These are phyloP conservation scores for Montipora cactus DNA, from an alignment of 64 coral and sea anemone species.

Conservation along the genomic window DNA sequence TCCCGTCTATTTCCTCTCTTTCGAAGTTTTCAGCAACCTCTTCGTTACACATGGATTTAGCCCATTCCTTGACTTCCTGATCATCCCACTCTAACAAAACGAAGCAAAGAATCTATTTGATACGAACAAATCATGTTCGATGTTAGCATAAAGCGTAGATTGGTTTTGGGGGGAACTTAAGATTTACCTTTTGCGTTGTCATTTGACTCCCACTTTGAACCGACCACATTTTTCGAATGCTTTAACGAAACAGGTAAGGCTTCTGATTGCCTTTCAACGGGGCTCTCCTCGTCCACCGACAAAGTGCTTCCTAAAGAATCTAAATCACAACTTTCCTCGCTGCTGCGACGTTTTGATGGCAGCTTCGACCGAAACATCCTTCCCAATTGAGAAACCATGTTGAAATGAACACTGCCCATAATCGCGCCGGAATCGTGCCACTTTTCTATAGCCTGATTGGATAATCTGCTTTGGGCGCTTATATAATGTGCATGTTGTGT, in stretches of 20 bases:
- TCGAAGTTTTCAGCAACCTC: conserved; percentile 21
- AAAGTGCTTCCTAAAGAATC: neutral
- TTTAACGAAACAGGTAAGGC: neutral
- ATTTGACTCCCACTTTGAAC: neutral
- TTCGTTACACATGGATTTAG: neutral
- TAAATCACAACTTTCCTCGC: neutral
- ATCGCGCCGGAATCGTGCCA: neutral
- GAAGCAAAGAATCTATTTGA: neutral
- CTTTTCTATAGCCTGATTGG: conserved; percentile 10
- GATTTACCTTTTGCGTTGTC: neutral
- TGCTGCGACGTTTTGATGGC: neutral
- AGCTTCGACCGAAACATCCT: neutral
- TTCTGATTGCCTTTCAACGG: neutral
- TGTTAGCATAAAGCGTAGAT: neutral
- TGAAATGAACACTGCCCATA: neutral
- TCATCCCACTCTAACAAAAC: conserved; percentile 17
- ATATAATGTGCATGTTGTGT: too few species aligned
- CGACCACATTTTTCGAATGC: too few species aligned
- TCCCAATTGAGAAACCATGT: neutral
- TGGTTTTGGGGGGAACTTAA: conserved; percentile 24
- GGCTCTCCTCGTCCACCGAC: neutral
- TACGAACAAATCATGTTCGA: neutral
- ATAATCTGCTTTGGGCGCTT: too few species aligned
- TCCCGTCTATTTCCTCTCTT: conserved; percentile 10
- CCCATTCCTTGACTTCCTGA: conserved; percentile 6